Percentiles rank a stretch among this genome's conserved stretches.
Evolutionary conservation across 1,140 invertebrate genomes (phyloP).

Genomic region (Apis florea): DNA sequence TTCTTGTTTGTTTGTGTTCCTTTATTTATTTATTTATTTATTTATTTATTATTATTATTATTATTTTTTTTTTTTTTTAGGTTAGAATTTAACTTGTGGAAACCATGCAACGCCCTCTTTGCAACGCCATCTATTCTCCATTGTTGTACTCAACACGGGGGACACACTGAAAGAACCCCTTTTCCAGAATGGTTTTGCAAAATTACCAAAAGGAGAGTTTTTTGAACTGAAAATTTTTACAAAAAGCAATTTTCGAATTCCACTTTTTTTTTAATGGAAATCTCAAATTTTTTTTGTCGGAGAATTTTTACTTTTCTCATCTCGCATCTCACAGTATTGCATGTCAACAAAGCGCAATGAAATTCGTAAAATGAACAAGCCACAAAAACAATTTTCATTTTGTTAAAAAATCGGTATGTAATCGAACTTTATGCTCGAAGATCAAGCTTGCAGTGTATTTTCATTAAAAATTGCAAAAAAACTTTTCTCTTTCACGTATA

Average conservation of each 20-base stretch:
- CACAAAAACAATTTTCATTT: neutral
- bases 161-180: neutral
- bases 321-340: constrained; percentile 39
- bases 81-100: constrained; percentile 8
- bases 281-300: neutral
- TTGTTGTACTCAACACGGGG: neutral
- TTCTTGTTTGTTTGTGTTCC: neutral
- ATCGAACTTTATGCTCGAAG: constrained; percentile 2
- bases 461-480: neutral
- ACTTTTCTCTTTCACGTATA: neutral
- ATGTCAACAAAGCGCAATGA: neutral
- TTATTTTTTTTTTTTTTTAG: neutral
- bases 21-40: too few relatives aligned
- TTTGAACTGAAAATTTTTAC: too few relatives aligned
- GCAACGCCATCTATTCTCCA: neutral
- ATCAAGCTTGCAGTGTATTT: too few relatives aligned
- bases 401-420: neutral
- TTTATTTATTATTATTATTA: neutral
- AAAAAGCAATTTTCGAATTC: neutral
- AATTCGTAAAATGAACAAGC: neutral
- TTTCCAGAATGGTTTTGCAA: neutral
- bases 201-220: too few relatives aligned
- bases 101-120: neutral
- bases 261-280: neutral
- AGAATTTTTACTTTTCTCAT: neutral